These are phyloP conservation scores for Phylloscopus whistleri DNA, from an alignment of 2,113 vertebrate species.

Conservation along the genomic window DNA sequence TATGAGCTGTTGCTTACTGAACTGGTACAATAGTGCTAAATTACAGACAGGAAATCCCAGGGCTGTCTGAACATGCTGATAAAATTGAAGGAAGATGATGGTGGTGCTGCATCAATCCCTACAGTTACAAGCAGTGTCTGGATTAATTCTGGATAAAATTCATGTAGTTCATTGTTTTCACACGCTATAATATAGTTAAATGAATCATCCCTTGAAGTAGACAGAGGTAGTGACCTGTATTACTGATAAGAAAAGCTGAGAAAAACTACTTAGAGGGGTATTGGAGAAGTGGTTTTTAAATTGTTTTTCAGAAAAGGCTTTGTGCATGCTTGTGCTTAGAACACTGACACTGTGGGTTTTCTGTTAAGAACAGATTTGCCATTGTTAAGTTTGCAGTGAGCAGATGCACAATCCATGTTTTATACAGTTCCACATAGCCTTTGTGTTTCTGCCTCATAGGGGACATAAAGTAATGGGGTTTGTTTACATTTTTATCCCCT, in stretches of 20 bases:
- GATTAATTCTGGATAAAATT: neutral
- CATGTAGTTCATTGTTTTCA: neutral
- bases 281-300: neutral
- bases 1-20: neutral
- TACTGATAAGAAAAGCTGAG: neutral
- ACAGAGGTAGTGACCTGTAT: neutral
- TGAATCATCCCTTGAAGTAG: neutral
- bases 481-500: neutral
- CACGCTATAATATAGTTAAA: neutral
- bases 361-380: conserved; percentile 3
- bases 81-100: neutral
- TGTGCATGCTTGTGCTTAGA: neutral
- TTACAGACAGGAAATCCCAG: neutral
- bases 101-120: neutral
- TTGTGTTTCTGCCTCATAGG: neutral
- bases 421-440: neutral
- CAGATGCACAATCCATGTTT: neutral
- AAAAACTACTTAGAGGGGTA: neutral
- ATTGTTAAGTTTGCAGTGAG: neutral
- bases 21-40: neutral
- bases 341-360: neutral
- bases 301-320: neutral
- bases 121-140: neutral
- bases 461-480: neutral
- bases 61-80: neutral